Conservation (phyloP, 2,888 invertebrate genomes). For the Oligia strigilis region DNA sequence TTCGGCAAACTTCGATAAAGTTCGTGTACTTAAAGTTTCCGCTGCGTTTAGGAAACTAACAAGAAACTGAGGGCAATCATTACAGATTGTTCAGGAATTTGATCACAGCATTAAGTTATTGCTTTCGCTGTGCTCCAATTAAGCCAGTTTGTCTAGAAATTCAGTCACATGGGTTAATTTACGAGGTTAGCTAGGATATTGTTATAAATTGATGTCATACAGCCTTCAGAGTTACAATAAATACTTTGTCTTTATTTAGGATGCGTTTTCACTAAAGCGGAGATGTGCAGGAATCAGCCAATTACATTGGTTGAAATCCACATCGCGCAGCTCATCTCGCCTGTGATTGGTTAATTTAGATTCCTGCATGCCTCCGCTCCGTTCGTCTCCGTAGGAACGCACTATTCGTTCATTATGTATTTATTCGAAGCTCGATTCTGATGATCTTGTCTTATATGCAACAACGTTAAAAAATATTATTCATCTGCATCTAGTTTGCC, state of each 20-base stretch:
- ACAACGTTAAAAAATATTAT: neutral
- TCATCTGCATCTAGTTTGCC: neutral
- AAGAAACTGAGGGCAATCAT: slow-evolving; percentile 58
- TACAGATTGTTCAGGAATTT: slow-evolving; percentile 48
- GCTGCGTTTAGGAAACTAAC: slow-evolving; percentile 55
- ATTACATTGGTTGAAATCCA: neutral
- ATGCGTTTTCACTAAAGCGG: neutral
- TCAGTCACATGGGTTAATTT: neutral
- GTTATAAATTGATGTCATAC: neutral
- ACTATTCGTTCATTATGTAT: neutral
- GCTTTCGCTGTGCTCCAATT: slow-evolving; percentile 6
- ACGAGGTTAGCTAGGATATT: neutral
- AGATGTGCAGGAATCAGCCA: neutral
- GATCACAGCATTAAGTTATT: slow-evolving; percentile 22
- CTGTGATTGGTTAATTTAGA: neutral
- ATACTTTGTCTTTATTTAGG: neutral
- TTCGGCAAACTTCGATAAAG: slow-evolving; percentile 67
- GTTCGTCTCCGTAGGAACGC: neutral
- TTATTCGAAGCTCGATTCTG: neutral
- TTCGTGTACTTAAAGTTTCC: slow-evolving; percentile 59
- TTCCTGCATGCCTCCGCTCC: neutral
- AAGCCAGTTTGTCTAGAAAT: slow-evolving; percentile 4
- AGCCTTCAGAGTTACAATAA: neutral
- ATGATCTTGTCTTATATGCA: neutral
- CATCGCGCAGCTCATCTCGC: neutral